Base-by-base conservation (phyloP, 1,140 invertebrate species). In the Phymorhynchus buccinoides region DNA sequence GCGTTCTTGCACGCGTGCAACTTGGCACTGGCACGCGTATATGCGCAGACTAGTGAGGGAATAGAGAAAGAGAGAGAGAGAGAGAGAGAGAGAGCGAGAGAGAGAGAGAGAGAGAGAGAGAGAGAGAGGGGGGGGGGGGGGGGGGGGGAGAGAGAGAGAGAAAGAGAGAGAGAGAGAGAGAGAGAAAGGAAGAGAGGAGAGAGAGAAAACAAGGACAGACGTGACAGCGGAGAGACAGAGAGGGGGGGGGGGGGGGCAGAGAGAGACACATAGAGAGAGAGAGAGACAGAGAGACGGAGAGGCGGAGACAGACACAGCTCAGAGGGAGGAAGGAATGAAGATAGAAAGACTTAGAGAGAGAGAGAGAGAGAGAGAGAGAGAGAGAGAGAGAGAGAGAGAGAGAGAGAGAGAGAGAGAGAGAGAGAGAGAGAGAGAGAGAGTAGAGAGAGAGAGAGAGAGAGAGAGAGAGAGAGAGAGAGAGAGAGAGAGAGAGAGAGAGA, bases 221-320 rank as follows among this genome's bases (percentile, higher is more conserved):
- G 68, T 9, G 68, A 30, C 6, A 9, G 27, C 6, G 68, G n/a
- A 27, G n/a, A 27, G 68, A 9, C 6, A 9, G 68, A 71, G 35
- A 71, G 68, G 27, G 9, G 35, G 27, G 9, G 27, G 35, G n/a
- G n/a, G 35, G 35, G n/a, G 27, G 27, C 6, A 71, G 27, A 71
- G n/a, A n/a, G n/a, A 71, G 44, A 18, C 7, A 48, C 7, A 48
- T 6, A 48, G 44, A 48, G 44, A 48, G 44, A 48, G 68, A 9
- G 68, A 71, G 68, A n/a, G 68, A 27, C 48, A 68, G 84, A 85
- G 80, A 85, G 80, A 83, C 42, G 85, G 79, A 87, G 83, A 86
- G 56, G 86, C 62, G 75, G 81, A 86, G 66, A 86, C 71, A 87
- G 75, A 85, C 48, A 78, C 41, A 86, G 73, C 35, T 30, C n/a